Evolutionary conservation across 2,797 vertebrate genomes (phyloP).

Genomic region (Syngnathus rostellatus): DNA sequence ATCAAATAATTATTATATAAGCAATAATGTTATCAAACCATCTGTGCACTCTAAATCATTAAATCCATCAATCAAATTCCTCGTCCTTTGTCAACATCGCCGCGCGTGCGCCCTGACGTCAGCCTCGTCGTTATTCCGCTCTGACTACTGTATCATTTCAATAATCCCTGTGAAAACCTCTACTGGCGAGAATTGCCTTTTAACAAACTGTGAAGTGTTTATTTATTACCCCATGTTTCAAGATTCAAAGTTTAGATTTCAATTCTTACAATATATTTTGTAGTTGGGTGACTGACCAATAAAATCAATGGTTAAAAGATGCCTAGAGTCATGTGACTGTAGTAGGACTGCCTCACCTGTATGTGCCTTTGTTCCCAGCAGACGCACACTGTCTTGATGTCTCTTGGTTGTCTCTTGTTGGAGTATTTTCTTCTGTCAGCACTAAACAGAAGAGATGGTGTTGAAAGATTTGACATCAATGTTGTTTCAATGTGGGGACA

Average conservation of each 20-base stretch:
- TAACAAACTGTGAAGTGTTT: background rate
- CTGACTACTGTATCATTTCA: too few species aligned
- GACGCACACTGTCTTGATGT: background rate
- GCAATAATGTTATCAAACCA: too few species aligned
- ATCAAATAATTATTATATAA: too few species aligned
- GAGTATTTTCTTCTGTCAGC: slow-evolving; percentile 20
- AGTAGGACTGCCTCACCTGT: background rate
- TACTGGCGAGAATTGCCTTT: background rate
- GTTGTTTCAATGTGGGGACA: background rate
- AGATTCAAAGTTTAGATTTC: background rate
- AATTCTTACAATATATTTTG: background rate
- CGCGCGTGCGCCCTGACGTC: too few species aligned
- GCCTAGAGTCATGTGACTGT: background rate
- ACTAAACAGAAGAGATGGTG: slow-evolving; percentile 43
- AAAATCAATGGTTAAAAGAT: background rate
- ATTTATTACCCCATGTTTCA: background rate
- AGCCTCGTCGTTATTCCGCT: too few species aligned
- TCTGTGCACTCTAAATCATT: too few species aligned
- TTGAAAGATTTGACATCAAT: slow-evolving; percentile 19
- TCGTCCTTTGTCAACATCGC: too few species aligned
- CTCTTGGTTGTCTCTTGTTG: too few species aligned
- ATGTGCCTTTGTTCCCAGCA: background rate
- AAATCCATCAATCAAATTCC: too few species aligned
- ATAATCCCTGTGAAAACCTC: background rate
- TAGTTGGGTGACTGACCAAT: background rate